phyloP scores from a whole-genome alignment of 2,797 vertebrate species.

The Oreochromis mossambicus region DNA sequence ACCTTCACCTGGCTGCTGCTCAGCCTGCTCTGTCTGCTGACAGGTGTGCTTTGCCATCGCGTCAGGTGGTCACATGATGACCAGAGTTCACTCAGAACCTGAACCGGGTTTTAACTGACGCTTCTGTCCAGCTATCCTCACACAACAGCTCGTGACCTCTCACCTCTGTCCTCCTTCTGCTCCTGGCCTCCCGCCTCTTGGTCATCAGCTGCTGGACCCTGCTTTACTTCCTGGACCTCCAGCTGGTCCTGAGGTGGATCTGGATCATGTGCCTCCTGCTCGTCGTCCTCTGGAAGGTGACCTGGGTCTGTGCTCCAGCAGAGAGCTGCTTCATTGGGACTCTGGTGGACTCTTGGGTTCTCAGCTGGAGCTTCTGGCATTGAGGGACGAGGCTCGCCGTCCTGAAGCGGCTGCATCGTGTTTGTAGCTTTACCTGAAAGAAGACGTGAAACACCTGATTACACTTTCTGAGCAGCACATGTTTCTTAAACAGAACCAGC shows the following conservation, averaged over 20 bases:
- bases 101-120: not conserved
- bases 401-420: not conserved
- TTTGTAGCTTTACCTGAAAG: not conserved
- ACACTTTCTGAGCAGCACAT: not conserved
- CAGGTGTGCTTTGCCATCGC: not conserved
- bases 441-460: not conserved
- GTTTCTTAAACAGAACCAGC: not conserved
- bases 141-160: not conserved
- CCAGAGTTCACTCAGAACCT: not conserved
- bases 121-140: not conserved
- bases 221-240: not conserved
- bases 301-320: not conserved
- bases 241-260: not conserved
- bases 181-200: not conserved
- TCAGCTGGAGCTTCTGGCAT: rapidly evolving
- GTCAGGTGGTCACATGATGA: not conserved
- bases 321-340: not conserved
- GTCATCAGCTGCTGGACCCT: not conserved
- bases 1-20: not conserved
- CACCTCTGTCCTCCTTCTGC: not conserved
- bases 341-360: not conserved
- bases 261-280: not conserved
- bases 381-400: not conserved
- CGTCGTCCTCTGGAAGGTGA: not conserved
- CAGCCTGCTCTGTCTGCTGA: not conserved